These are phyloP conservation scores for Amiota communis DNA, from an alignment of 2,888 invertebrate species.

Conservation along the genomic window DNA sequence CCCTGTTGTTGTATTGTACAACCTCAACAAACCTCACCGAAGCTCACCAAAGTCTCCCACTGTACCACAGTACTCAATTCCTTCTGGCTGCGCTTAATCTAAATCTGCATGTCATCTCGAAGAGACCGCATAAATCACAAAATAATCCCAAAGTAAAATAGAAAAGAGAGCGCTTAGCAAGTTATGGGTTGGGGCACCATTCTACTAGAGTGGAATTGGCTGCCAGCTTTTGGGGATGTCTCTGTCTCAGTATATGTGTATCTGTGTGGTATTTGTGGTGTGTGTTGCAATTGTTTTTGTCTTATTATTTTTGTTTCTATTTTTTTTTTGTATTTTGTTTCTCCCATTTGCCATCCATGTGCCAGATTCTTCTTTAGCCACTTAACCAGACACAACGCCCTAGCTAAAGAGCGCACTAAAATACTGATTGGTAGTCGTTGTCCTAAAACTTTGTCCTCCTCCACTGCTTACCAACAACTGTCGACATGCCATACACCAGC, in stretches of 20 bases:
- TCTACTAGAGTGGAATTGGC: not conserved
- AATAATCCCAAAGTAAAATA: slow-evolving; percentile 70
- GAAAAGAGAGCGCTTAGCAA: slow-evolving; percentile 47
- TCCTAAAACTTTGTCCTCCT: slow-evolving; percentile 16
- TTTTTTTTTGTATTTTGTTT: slow-evolving; percentile 2
- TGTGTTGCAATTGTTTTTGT: slow-evolving; percentile 1
- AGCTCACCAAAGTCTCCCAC: not conserved
- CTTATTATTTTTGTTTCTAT: not conserved
- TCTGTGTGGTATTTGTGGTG: not conserved
- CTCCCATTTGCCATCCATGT: not conserved
- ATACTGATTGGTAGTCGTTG: slow-evolving; percentile 34
- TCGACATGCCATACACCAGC: slow-evolving; percentile 7
- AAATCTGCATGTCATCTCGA: slow-evolving; percentile 71
- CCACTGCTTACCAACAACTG: not conserved
- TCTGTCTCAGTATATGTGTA: too few relatives aligned
- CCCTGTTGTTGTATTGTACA: not conserved
- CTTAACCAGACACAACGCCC: slow-evolving; percentile 32
- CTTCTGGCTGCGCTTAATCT: slow-evolving; percentile 59
- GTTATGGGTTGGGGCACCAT: not conserved
- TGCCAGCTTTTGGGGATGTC: not conserved
- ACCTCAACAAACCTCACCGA: not conserved
- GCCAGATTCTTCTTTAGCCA: slow-evolving; percentile 12
- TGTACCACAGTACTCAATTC: slow-evolving; percentile 12
- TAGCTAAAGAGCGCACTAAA: slow-evolving; percentile 29
- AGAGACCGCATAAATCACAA: slow-evolving; percentile 71